phyloP scores from a whole-genome alignment of 2,888 invertebrate species.

The Pollenia angustigena region DNA sequence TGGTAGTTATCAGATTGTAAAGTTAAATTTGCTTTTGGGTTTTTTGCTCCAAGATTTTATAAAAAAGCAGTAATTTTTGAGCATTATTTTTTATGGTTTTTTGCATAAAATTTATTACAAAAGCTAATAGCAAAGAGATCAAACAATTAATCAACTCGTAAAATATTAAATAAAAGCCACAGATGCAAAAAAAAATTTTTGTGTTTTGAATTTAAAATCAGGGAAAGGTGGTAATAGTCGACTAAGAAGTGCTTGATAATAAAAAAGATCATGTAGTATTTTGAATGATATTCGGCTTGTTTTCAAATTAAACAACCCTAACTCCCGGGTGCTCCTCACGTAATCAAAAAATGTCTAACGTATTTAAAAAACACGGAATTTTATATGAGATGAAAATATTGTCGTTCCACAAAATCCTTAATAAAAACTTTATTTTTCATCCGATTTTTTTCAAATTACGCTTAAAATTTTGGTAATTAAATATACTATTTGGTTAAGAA shows the following conservation, averaged over 20 bases:
- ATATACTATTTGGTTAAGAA: too few species aligned
- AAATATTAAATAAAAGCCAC: constrained; percentile 54
- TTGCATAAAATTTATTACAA: constrained; percentile 71
- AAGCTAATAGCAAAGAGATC: constrained; percentile 73
- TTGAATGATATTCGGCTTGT: too few species aligned
- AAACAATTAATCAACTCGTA: constrained; percentile 71
- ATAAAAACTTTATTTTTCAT: too few species aligned
- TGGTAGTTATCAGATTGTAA: constrained; percentile 68
- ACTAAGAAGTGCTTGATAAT: neutral
- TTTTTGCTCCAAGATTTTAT: constrained; percentile 27
- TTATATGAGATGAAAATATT: too few species aligned
- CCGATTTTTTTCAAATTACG: too few species aligned
- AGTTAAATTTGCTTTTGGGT: constrained; percentile 57
- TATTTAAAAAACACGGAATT: too few species aligned
- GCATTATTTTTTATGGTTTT: constrained; percentile 25
- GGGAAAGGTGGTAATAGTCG: neutral
- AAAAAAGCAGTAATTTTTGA: constrained; percentile 7
- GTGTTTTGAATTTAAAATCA: neutral
- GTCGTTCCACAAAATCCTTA: too few species aligned
- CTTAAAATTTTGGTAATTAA: too few species aligned
- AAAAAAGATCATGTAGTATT: neutral
- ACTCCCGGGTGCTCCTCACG: too few species aligned
- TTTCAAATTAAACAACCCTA: too few species aligned
- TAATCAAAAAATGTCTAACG: too few species aligned
- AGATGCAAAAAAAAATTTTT: neutral